These are phyloP conservation scores for Subanguina moxae DNA, from an alignment of 1,140 invertebrate species.

Conservation along the genomic window DNA sequence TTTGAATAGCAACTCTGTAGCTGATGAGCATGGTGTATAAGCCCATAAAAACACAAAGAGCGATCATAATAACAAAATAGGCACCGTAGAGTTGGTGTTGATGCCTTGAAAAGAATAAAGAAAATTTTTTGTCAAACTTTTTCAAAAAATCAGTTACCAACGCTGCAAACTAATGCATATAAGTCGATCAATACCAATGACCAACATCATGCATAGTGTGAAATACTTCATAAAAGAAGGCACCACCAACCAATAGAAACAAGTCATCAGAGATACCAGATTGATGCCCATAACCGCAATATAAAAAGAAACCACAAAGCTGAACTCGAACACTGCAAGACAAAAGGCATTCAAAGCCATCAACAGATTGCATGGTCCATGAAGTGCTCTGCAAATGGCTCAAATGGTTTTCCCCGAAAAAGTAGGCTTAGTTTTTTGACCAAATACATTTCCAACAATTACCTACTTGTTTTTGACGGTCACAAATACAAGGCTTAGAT, in stretches of 20 bases:
- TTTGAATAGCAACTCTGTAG: neutral
- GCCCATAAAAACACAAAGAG: neutral
- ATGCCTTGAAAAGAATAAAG: neutral
- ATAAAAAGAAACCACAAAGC: neutral
- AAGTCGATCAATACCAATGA: constrained; percentile 11
- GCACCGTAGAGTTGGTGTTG: neutral
- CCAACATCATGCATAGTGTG: constrained; percentile 4
- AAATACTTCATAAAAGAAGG: constrained; percentile 11
- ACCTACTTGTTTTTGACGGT: neutral
- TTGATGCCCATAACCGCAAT: neutral
- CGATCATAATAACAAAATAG: neutral
- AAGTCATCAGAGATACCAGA: neutral
- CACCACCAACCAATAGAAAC: neutral
- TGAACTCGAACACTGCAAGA: constrained; percentile 3
- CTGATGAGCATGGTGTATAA: neutral
- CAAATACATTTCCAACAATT: too few relatives aligned
- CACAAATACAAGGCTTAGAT: constrained; percentile 4
- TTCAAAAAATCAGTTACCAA: neutral
- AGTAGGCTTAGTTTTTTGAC: too few relatives aligned
- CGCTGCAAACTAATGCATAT: neutral
- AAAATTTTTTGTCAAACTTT: neutral
- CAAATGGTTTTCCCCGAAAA: too few relatives aligned
- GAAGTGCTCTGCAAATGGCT: constrained; percentile 6
- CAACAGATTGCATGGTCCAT: constrained; percentile 5
- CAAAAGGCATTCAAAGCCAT: constrained; percentile 9